Evolutionary conservation across 2,888 invertebrate species (phyloP), one percentile per base, ranked within the genome.

Genomic region (Dolichomitus sp.): DNA sequence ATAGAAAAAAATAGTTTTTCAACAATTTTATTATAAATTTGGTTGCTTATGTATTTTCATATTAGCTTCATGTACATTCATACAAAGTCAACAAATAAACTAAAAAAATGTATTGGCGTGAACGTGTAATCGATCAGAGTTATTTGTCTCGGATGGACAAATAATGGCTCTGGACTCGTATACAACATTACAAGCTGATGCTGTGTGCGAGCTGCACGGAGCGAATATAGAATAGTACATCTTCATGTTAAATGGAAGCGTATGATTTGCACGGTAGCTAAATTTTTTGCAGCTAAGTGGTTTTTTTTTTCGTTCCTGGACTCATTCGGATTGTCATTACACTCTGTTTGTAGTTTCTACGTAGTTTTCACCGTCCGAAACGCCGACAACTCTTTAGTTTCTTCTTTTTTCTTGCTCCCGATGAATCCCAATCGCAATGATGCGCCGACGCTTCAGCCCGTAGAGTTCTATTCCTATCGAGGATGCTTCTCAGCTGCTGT

Each of bases 381-480:
- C 9, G 33, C 57, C 40, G 45, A 37, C 61, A 14, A 76, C 70
- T 68, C 37, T 75, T 79, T 14, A 27, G 40, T 54, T 70, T 12
- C 17, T 69, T 33, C n/a, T 27, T 50, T 45, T 57, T 73, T 42
- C n/a, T 50, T 48, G 33, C 23, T 57, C 19, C 52, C 74, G 81
- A 81, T 57, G 76, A 83, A 83, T 69, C 54, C 69, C 77, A 65
- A 83, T 83, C 57, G 73, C 30, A 73, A 42, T 57, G 77, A 80
- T 77, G 73, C 69, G 30, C 63, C 57, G 63, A 57, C 57, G 73
- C 50, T 73, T 69, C 30, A 30, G 57, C 45, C 73, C 23, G 17
- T 17, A 52, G 30, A 19, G 63, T 59, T 50, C 61, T 75, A 50
- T 57, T 73, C 50, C 73, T 57, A 83, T 80, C 77, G 83, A 65